Conservation (phyloP, 2,797 vertebrate genomes). For the Falco novaeseelandiae region DNA sequence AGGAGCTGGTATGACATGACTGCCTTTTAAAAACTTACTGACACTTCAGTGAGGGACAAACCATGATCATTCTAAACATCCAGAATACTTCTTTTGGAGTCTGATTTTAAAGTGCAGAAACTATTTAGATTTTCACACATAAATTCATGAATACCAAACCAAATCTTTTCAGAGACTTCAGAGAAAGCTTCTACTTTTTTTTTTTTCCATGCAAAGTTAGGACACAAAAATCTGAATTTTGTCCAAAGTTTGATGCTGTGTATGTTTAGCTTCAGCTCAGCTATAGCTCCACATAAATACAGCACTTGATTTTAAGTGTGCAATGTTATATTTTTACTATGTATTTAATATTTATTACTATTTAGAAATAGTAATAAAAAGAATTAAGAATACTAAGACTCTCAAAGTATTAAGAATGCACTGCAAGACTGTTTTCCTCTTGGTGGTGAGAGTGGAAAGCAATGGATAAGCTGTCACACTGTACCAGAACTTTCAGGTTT, state of each 20-base stretch:
- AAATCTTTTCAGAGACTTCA: background rate
- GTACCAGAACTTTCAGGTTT: background rate
- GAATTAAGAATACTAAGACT: too few species aligned
- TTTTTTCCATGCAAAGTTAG: background rate
- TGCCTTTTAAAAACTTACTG: background rate
- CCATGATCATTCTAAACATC: background rate
- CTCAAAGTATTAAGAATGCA: background rate
- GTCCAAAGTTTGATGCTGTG: background rate
- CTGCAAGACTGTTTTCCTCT: background rate
- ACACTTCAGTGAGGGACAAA: background rate
- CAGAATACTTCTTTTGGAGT: background rate
- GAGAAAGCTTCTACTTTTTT: background rate
- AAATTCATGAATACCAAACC: background rate
- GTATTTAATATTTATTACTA: too few species aligned
- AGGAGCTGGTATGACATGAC: background rate
- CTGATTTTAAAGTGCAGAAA: background rate
- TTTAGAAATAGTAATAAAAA: too few species aligned
- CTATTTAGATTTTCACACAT: background rate
- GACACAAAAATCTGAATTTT: background rate
- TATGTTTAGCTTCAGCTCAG: background rate
- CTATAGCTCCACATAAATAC: background rate
- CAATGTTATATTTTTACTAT: background rate
- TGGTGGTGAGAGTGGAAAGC: background rate
- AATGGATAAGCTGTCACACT: background rate
- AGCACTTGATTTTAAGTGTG: background rate